Conservation (phyloP, 2,888 invertebrate species). For the Chymomyza amoena region DNA sequence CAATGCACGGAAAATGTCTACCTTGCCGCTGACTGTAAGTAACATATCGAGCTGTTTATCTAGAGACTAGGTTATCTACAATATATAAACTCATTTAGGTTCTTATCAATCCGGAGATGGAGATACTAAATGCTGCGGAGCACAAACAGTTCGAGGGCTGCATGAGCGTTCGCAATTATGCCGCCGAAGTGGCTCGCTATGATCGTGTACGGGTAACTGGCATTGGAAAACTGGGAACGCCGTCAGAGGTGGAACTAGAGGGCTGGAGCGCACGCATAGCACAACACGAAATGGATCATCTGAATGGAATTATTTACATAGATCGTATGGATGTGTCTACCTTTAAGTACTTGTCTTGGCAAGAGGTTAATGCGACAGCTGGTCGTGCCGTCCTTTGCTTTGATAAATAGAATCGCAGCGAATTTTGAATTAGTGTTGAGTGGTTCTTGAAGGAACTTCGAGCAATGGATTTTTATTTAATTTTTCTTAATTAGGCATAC, state of each 20-base stretch:
- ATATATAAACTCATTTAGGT: slow-evolving; percentile 79
- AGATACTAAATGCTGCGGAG: slow-evolving; percentile 82
- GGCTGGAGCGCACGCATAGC: slow-evolving; percentile 87
- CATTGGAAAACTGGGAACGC: slow-evolving; percentile 80
- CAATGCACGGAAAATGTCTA: slow-evolving; percentile 80
- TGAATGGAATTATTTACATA: slow-evolving; percentile 85
- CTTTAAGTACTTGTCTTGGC: slow-evolving; percentile 81
- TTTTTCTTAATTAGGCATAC: no score
- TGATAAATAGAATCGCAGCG: slow-evolving; percentile 57
- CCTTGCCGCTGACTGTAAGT: slow-evolving; percentile 82
- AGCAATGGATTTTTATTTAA: no score
- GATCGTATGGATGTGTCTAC: slow-evolving; percentile 85
- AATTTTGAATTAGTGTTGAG: no score
- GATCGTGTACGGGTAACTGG: slow-evolving; percentile 82
- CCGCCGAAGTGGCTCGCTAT: slow-evolving; percentile 85
- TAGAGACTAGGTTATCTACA: slow-evolving; percentile 2
- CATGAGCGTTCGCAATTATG: slow-evolving; percentile 85
- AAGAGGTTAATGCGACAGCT: slow-evolving; percentile 83
- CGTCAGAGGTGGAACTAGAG: slow-evolving; percentile 79
- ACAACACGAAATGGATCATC: slow-evolving; percentile 89
- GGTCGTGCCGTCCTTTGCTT: slow-evolving; percentile 83
- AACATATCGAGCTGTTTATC: background rate
- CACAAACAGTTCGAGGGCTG: slow-evolving; percentile 82
- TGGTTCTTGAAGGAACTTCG: no score
- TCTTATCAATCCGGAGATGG: slow-evolving; percentile 85